Evolutionary conservation across 2,888 invertebrate genomes (phyloP), one percentile per base, ranked within the genome.

Genomic region (Mimas tiliae): DNA sequence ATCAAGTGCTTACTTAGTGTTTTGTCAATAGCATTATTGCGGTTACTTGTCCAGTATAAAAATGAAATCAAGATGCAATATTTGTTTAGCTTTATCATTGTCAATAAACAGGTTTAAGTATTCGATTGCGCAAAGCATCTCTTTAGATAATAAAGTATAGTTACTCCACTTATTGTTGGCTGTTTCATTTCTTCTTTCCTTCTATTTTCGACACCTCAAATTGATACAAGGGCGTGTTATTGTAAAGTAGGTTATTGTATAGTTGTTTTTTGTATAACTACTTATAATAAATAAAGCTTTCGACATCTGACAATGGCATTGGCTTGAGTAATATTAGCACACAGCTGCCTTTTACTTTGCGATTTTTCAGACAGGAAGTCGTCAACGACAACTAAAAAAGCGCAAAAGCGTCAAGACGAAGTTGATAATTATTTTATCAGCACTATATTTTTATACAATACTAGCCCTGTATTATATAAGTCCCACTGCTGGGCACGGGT

Each of bases 281-380:
- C 75, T 70, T 72, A 65, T 69, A 74, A 74, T 72, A 72, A 75
- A 71, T 71, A 70, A 71, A 69, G 68, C 76, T 83, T 81, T 75
- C 69, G 64, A 68, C 68, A 67, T 58, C 69, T 83, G 80, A 75
- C 81, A 83, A 73, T 84, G 83, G 79, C 82, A 83, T 80, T 84
- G 84, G 78, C 73, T 77, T 81, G 77, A 75, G 72, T 75, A 77
- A 77, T 67, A 71, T 68, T 72, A 72, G 71, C 72, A 72, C 73
- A 63, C 64, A 72, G 71, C 71, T 48, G 64, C 63, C 67, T 72
- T 76, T 75, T 50, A 50, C 50, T 50, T 21, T 9, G 1, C 11
- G 19, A 19, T 11, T 8, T 16, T 16, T 50, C 9, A 9, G 19
- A 50, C 19, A 19, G 19, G 11, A 19, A 50, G 50, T 8, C 6